Base-by-base conservation (phyloP, 2,797 vertebrate species). In the Cyprinella venusta region DNA sequence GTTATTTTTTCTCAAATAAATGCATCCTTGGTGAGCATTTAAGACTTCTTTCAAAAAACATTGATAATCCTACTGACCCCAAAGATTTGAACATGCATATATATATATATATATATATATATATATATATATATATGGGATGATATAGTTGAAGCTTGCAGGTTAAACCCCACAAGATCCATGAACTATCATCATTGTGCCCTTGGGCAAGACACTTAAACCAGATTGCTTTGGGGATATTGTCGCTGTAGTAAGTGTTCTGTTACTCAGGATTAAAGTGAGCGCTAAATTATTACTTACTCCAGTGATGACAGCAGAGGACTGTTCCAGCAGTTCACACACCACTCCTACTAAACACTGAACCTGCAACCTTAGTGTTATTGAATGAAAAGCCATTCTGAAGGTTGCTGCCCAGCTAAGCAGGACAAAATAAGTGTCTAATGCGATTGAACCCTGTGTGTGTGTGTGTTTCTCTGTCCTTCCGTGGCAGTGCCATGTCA, bases 401-500 rank as follows among this genome's bases (percentile, higher is more conserved):
- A 78, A 48, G 0, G 5, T 16, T 78, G 42, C 16, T 26, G n/a
- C n/a, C 16, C 12, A 40, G 45, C 16, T 26, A 30, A 67, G 18
- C 24, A 59, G 61, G 36, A 59, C 63, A 48, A 59, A 16, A 69
- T 15, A 40, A 33, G 63, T 50, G n/a, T 79, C 30, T 72, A 81
- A 74, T 79, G 77, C 72, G n/a, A 52, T 48, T 75, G 54, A 63
- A 67, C 78, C 18, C 9, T 38, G 9, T 42, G 40, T 42, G 42
- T 45, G 54, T 65, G 72, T 77, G 67, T 54, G 52, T 42, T 52
- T 86, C 56, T 76, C 61, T 80, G 36, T 69, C 56, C 48, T 71
- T 42, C 52, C 18, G 42, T 88, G 89, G 87, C 90, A 90, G 59
- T 76, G 85, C 76, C 88, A 92, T 86, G 83, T 65, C 91, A 88